A percentile compares a stretch with the other conserved stretches of the same genome.
These are phyloP conservation scores for Drosophila sordidula DNA, from an alignment of 2,888 invertebrate genomes.

Conservation along the genomic window DNA sequence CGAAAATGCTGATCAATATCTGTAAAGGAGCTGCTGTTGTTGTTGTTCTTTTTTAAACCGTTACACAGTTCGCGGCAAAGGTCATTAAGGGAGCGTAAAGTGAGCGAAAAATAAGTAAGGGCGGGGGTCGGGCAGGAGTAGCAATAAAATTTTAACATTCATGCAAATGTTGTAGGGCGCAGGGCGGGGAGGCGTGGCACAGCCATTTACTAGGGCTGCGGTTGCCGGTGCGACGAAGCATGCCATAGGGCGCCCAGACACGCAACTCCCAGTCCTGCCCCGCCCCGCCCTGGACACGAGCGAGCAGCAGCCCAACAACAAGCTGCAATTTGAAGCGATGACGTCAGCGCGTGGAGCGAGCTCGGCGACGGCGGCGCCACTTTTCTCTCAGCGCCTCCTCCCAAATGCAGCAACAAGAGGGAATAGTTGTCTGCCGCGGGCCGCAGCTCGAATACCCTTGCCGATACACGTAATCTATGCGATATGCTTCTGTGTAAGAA, in stretches of 20 bases:
- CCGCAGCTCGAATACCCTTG: not conserved
- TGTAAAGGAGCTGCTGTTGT: not conserved
- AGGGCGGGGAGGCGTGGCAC: not conserved
- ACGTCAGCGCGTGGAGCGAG: conserved; percentile 5
- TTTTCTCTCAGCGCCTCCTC: not conserved
- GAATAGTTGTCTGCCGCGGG: no score
- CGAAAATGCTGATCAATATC: conserved; percentile 21
- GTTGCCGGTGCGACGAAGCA: conserved; percentile 25
- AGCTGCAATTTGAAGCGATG: conserved; percentile 7
- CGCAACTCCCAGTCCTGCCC: conserved; percentile 20
- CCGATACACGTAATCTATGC: no score
- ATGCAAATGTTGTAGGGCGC: conserved; percentile 15
- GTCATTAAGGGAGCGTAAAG: conserved; percentile 26
- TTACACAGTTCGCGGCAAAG: conserved; percentile 42
- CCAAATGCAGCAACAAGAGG: not conserved
- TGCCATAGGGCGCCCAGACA: conserved; percentile 35
- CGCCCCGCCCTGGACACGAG: conserved; percentile 4
- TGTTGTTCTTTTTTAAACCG: conserved; percentile 14
- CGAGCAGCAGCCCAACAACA: conserved; percentile 22
- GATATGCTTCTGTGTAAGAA: not conserved
- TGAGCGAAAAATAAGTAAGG: not conserved
- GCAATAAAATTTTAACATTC: conserved; percentile 40
- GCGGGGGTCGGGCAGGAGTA: not conserved
- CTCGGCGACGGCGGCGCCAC: not conserved
- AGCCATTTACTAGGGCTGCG: conserved; percentile 5